phyloP scores from a whole-genome alignment of 1,140 invertebrate genomes.

The Patella vulgata region DNA sequence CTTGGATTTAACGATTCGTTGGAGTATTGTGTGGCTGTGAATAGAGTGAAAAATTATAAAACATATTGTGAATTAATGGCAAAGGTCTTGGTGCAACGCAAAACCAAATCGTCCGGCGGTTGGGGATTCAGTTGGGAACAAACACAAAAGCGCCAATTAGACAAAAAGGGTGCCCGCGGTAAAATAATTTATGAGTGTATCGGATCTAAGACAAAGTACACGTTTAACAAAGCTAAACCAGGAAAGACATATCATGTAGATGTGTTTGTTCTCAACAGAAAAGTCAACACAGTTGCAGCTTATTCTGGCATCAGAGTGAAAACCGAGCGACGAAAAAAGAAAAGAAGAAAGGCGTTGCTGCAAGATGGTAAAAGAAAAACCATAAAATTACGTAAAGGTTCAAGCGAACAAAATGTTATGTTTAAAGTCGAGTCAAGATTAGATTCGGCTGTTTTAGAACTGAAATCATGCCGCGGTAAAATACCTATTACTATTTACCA shows the following conservation, averaged over 20 bases:
- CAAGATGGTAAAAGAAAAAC: constrained; percentile 42
- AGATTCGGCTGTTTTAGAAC: constrained; percentile 25
- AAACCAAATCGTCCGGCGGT: constrained; percentile 32
- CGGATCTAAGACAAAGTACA: constrained; percentile 53
- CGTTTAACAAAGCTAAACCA: constrained; percentile 41
- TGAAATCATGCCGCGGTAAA: constrained; percentile 35
- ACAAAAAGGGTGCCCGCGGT: constrained; percentile 31
- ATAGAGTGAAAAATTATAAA: constrained; percentile 43
- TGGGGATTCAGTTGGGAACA: constrained; percentile 55
- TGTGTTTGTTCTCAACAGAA: constrained; percentile 56
- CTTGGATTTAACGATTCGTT: constrained; percentile 17
- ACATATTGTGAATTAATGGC: constrained; percentile 52
- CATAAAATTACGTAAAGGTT: constrained; percentile 28
- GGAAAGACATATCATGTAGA: constrained; percentile 60
- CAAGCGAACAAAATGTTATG: constrained; percentile 7
- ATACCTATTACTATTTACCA: constrained; percentile 20
- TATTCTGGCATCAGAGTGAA: constrained; percentile 50
- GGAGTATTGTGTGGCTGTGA: constrained; percentile 58
- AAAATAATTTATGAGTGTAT: constrained; percentile 52
- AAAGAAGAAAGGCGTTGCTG: constrained; percentile 17
- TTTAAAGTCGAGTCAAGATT: constrained; percentile 19
- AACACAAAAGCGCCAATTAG: constrained; percentile 13
- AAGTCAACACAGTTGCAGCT: constrained; percentile 43
- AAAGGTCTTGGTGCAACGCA: constrained; percentile 38
- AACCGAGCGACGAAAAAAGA: constrained; percentile 35